These are phyloP conservation scores for Aspidiotus rigidus DNA, from an alignment of 2,888 invertebrate species.

Conservation along the genomic window DNA sequence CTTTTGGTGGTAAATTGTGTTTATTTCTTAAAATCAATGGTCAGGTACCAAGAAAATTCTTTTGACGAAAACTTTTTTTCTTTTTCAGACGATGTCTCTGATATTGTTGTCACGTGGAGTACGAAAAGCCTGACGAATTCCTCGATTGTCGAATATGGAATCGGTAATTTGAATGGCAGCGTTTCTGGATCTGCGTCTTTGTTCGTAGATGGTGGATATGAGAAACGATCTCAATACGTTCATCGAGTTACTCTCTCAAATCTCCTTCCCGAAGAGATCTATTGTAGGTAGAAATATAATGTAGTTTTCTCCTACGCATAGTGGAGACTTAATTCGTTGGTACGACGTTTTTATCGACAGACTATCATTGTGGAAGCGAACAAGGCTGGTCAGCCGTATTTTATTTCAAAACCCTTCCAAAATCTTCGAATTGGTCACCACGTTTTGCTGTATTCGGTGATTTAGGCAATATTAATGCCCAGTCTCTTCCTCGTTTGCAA, in stretches of 20 bases:
- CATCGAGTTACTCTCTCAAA: slow-evolving; percentile 60
- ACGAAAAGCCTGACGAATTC: slow-evolving; percentile 58
- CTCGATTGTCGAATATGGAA: slow-evolving; percentile 67
- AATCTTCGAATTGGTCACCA: slow-evolving; percentile 63
- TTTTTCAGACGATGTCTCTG: slow-evolving; percentile 51
- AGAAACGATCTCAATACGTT: slow-evolving; percentile 60
- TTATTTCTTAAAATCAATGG: not conserved
- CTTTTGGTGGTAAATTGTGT: slow-evolving; percentile 51
- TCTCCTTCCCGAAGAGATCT: slow-evolving; percentile 54
- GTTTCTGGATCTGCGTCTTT: slow-evolving; percentile 51
- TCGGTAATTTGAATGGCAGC: slow-evolving; percentile 45
- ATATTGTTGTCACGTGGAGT: slow-evolving; percentile 74
- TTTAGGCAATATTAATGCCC: slow-evolving; percentile 86
- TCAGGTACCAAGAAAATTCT: not conserved
- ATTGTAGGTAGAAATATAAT: slow-evolving; percentile 46
- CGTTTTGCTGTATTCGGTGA: slow-evolving; percentile 80
- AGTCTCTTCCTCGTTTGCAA: slow-evolving; percentile 73
- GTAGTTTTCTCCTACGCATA: not conserved
- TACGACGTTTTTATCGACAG: slow-evolving; percentile 45
- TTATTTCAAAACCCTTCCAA: slow-evolving; percentile 63
- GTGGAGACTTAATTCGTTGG: not conserved
- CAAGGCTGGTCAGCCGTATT: slow-evolving; percentile 75
- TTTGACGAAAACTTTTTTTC: not conserved
- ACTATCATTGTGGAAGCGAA: slow-evolving; percentile 69
- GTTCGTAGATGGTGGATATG: slow-evolving; percentile 66